Percentiles rank a stretch among this genome's conserved stretches.
Evolutionary conservation across 2,888 invertebrate species (phyloP).

Genomic region (Notocelia uddmanniana): DNA sequence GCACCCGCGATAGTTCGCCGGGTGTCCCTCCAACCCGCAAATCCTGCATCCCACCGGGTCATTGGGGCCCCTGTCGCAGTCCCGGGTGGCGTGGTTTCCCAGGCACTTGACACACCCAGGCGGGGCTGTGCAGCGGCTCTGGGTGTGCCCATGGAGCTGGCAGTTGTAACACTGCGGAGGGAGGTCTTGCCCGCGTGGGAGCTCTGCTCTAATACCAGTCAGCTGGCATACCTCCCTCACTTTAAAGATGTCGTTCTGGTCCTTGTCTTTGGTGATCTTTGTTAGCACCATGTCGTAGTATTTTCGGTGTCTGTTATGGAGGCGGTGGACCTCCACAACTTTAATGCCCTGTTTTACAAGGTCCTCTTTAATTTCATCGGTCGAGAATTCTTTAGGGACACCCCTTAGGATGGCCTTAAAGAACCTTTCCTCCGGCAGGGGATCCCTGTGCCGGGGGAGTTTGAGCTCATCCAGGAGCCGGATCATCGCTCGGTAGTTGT

Average conservation of each 20-base stretch:
- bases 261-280: fast-evolving
- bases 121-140: background rate
- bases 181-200: background rate
- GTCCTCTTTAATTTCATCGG: background rate
- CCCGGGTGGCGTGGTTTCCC: too few species aligned
- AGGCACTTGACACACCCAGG: too few species aligned
- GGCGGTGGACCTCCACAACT: background rate
- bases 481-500: too few species aligned
- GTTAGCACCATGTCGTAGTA: background rate
- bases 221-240: background rate
- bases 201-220: background rate
- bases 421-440: background rate
- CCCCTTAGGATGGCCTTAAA: background rate
- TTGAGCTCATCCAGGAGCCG: too few species aligned
- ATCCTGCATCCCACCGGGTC: too few species aligned
- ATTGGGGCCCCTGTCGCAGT: too few species aligned
- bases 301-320: background rate
- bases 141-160: background rate
- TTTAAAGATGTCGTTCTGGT: background rate
- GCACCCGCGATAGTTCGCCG: too few species aligned
- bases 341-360: background rate
- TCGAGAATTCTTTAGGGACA: background rate
- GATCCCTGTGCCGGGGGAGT: too few species aligned
- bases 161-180: background rate
- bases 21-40: too few species aligned